Evolutionary conservation across 2,797 vertebrate genomes (phyloP), one percentile per base, ranked within the genome.

Genomic region (Chelon labrosus): DNA sequence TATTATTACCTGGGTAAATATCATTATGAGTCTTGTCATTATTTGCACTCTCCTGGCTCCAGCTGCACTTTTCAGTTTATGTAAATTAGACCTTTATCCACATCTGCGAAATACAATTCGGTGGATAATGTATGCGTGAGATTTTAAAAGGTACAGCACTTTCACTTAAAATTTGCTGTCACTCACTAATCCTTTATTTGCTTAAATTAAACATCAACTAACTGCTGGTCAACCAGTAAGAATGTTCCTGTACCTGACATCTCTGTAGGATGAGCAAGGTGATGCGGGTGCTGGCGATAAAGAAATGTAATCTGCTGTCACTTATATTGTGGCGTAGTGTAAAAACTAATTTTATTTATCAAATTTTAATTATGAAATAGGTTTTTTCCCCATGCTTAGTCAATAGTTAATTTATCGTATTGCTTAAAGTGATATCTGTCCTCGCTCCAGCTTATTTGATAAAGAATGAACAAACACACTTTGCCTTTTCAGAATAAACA

Each of bases 51-150:
- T 72, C 73, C 42, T 70, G 31, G 56, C 72, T 62, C 47, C 83
- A 84, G 82, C 75, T 83, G 81, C 69, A 83, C 85, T 80, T 76
- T 83, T 82, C 69, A 75, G 20, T 83, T 69, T 17, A 79, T 85
- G 84, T 62, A 80, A 85, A 88, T 85, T 10, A 73, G 46, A 31
- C 49, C 38, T 80, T 77, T 60, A 53, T 65, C 39, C 41, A 20
- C 14, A 55, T 57, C 66, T 60, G 3, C 65, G 64, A 73, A 64
- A 71, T 7, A 8, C 37, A 77, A 54, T 52, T 39, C 19, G 31
- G 9, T 49, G 35, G 69, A 51, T 61, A 75, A 85, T 84, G 7
- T 37, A 77, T 79, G 76, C 67, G 59, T 76, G 52, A 16, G 35
- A 73, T 66, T 37, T 65, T 50, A 60, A 65, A 72, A 68, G 54